Percentiles rank a stretch among this genome's conserved stretches.
Evolutionary conservation across 2,113 vertebrate species (phyloP).

Genomic region (Notothenia rossii): DNA sequence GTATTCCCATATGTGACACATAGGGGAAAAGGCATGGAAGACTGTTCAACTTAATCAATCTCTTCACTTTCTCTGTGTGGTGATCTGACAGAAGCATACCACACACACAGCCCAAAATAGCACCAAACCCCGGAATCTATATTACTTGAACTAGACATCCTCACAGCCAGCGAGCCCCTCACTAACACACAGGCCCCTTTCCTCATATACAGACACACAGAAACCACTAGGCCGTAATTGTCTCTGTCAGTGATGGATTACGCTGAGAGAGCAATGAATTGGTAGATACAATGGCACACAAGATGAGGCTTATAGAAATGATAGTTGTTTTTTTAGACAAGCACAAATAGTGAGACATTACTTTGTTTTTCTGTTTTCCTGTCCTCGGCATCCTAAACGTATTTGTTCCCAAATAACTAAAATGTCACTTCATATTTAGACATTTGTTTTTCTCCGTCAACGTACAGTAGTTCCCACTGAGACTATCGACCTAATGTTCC

Average conservation of each 20-base stretch:
- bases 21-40: background rate
- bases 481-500: background rate
- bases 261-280: slow-evolving; percentile 44
- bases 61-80: slow-evolving; percentile 2
- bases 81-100: slow-evolving; percentile 5
- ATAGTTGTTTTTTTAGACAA: slow-evolving; percentile 39
- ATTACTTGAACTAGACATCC: slow-evolving; percentile 26
- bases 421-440: slow-evolving; percentile 21
- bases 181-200: slow-evolving; percentile 7
- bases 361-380: slow-evolving; percentile 32
- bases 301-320: slow-evolving; percentile 34
- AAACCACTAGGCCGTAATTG: slow-evolving; percentile 26
- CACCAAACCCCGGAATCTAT: slow-evolving; percentile 28
- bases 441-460: background rate
- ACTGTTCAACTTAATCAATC: background rate
- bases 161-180: slow-evolving; percentile 8
- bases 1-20: background rate
- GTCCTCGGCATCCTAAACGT: slow-evolving; percentile 1
- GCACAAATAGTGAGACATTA: slow-evolving; percentile 1
- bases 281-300: slow-evolving; percentile 34
- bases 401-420: slow-evolving; percentile 10
- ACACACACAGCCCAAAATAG: slow-evolving; percentile 34
- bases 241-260: slow-evolving; percentile 71
- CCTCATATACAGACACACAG: slow-evolving; percentile 8
- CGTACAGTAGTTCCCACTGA: background rate